phyloP scores from a whole-genome alignment of 2,888 invertebrate genomes.

The Dynastes tityus region DNA sequence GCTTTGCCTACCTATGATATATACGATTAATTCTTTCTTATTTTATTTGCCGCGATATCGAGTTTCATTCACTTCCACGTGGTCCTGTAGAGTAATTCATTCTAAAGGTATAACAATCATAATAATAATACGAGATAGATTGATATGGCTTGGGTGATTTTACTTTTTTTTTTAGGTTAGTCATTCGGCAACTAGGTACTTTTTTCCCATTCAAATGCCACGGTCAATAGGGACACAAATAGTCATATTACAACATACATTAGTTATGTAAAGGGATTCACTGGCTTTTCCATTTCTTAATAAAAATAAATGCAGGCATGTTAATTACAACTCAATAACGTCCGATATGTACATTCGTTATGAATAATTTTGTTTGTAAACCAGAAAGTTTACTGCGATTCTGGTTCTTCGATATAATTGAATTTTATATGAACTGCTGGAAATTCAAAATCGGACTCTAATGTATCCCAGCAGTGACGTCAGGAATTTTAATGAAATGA shows the following conservation, averaged over 20 bases:
- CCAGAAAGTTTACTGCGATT: background rate
- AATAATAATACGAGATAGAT: background rate
- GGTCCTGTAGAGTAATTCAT: conserved; percentile 3
- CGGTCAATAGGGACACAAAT: conserved; percentile 26
- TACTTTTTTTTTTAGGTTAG: conserved; percentile 20
- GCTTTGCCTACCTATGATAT: conserved; percentile 2
- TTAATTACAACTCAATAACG: conserved; percentile 23
- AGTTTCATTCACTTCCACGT: conserved; percentile 33
- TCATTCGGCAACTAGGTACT: conserved; percentile 46
- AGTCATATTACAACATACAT: conserved; percentile 11
- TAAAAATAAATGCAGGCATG: conserved; percentile 16
- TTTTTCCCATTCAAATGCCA: conserved; percentile 46
- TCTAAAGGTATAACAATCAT: conserved; percentile 13
- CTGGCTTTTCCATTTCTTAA: conserved; percentile 45
- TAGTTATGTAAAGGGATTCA: conserved; percentile 50
- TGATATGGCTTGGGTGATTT: background rate
- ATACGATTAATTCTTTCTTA: conserved; percentile 35
- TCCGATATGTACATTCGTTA: background rate
- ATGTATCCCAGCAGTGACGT: background rate
- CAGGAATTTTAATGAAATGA: background rate
- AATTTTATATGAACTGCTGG: background rate
- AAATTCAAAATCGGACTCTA: background rate
- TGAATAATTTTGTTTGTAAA: conserved; percentile 9
- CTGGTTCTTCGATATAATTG: background rate
- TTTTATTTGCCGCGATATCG: conserved; percentile 13